Percentiles rank a stretch among this genome's conserved stretches.
Evolutionary conservation across 2,113 vertebrate genomes (phyloP).

Genomic region (Alligator sinensis): DNA sequence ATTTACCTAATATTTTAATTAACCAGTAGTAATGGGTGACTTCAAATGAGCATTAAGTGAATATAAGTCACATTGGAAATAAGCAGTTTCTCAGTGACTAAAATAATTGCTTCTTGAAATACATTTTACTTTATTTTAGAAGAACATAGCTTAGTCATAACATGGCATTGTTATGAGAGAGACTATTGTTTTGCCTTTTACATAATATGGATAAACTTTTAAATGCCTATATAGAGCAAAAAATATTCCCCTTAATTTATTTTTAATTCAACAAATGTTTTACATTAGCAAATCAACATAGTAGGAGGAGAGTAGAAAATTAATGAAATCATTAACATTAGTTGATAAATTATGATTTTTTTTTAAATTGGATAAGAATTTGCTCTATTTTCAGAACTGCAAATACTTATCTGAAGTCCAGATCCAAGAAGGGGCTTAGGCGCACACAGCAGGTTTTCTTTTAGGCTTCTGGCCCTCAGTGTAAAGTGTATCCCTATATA

Average conservation of each 20-base stretch:
- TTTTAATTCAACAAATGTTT: neutral
- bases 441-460: neutral
- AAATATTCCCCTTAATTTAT: neutral
- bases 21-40: neutral
- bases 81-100: neutral
- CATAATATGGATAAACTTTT: neutral
- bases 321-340: neutral
- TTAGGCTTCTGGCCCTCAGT: no score
- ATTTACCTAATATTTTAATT: neutral
- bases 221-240: neutral
- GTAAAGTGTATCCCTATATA: no score
- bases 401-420: neutral
- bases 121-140: neutral
- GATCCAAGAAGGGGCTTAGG: neutral
- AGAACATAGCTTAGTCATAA: neutral
- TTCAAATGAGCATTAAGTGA: neutral
- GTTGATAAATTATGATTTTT: neutral
- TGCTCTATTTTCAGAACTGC: neutral
- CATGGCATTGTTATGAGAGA: neutral
- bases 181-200: neutral
- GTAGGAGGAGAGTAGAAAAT: neutral
- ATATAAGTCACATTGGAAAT: neutral
- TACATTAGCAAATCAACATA: neutral
- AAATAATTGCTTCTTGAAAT: neutral
- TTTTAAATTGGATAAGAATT: neutral